Conservation (phyloP, 2,888 invertebrate species). For the Limenitis arthemis region DNA sequence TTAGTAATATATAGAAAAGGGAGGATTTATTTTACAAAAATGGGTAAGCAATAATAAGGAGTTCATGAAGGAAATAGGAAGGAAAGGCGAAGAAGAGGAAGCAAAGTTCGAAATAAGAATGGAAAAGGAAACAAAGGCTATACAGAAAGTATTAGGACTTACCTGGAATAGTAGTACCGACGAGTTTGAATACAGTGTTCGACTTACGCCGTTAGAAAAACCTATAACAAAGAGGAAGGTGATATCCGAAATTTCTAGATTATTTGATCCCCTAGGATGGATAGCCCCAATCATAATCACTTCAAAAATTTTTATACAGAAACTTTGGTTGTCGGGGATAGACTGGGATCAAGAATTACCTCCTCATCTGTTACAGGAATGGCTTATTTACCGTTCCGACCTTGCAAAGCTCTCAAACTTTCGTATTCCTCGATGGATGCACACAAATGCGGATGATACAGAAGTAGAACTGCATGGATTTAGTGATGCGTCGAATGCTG, state of each 20-base stretch:
- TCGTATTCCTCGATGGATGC: constrained; percentile 2
- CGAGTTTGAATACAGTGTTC: constrained; percentile 7
- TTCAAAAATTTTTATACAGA: constrained; percentile 1
- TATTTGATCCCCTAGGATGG: constrained; percentile 1
- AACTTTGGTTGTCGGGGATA: not conserved
- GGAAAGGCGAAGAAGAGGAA: not conserved
- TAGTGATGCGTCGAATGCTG: constrained; percentile 19
- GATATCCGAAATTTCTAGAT: constrained; percentile 1
- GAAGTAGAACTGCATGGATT: constrained; percentile 21
- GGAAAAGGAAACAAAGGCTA: not conserved
- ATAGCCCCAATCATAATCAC: not conserved
- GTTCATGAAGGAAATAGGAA: constrained; percentile 3
- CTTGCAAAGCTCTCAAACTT: not conserved
- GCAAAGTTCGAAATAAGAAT: not conserved
- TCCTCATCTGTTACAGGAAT: not conserved
- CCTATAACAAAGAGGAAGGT: constrained; percentile 4
- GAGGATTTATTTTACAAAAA: constrained; percentile 30
- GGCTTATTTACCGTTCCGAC: not conserved
- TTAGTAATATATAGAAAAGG: constrained; percentile 25
- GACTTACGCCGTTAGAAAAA: not conserved
- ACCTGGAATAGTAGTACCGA: constrained; percentile 7
- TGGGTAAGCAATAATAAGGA: constrained; percentile 19
- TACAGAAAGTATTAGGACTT: constrained; percentile 7
- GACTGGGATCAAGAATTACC: constrained; percentile 1
- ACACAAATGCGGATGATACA: not conserved